Evolutionary conservation across 1,140 invertebrate species (phyloP), one percentile per base, ranked within the genome.

Genomic region (Drosophila grimshawi): DNA sequence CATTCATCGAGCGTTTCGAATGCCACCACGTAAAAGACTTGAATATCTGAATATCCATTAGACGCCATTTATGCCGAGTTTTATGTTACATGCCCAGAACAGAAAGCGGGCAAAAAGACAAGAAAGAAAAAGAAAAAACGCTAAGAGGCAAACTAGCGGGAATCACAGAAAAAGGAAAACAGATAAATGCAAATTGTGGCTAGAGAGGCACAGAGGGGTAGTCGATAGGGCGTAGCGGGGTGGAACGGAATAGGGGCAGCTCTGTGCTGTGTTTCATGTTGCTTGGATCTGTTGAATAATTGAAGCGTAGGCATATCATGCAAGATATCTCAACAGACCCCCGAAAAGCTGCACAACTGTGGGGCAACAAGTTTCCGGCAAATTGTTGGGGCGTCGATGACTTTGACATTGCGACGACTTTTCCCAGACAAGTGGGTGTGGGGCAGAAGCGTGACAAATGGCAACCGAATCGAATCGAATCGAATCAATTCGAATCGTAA

Each of bases 321-420:
- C 5, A 43, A 30, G 11, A 56, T 55, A 69, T 8, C 10, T 51
- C 10, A 57, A 41, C 33, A 62, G 7, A 51, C 32, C 30, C 43
- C 51, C 10, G 33, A 8, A 39, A 37, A 49, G 51, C 67, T 55
- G 67, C 45, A 43, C 8, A 53, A 60, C 30, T 57, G 32, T 6
- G 6, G 72, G 66, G 79, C 85, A 89, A 89, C 80, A 85, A 89
- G 85, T 89, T 70, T 61, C 32, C 32, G 39, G 5, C 33, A 33
- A 19, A 19, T 29, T 30, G 5, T 29, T 10, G 11, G 64, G 46
- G 61, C 53, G 52, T 70, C 65, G 45, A 68, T 80, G 59, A 53
- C 71, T 76, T 77, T 86, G 81, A 81, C 78, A 79, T 79, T 62
- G 49, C 59, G 53, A 57, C 52, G 67, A 75, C 32, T 64, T 70